Evolutionary conservation across 2,888 invertebrate genomes (phyloP), one percentile per base, ranked within the genome.

Genomic region (Metalampra italica): DNA sequence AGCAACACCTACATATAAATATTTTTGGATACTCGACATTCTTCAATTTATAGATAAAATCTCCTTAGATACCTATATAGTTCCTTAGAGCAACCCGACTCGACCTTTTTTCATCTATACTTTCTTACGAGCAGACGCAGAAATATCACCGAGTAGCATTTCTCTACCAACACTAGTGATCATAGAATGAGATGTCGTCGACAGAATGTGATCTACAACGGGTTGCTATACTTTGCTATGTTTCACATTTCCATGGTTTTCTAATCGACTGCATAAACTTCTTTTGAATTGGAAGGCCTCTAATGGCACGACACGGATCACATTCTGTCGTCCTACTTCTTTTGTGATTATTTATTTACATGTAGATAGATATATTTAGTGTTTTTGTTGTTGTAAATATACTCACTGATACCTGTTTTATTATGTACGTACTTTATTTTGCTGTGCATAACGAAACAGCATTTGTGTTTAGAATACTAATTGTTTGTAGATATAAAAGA

Each of bases 381-480:
- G n/a, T 29, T 42, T 39, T 4, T 39, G 12, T 39, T 9, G 14
- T 13, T 42, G 29, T 42, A 42, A n/a, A 42, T 42, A 29, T 11
- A 13, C 14, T 4, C 8, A 22, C 29, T 29, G n/a, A n/a, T 41
- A 42, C n/a, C 8, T 9, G 29, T 30, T 42, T 12, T 30, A 42
- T 13, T 42, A 22, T 42, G 9, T 42, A 41, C 9, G n/a, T 42
- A 13, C 29, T 29, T 29, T 41, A 11, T 41, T 58, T 60, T 56
- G 47, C 47, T 58, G 52, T 54, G 62, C 59, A 62, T 68, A 66
- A 60, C 55, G 56, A 45, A 60, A 49, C 50, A 54, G 62, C 63
- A 61, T 64, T 62, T 57, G 54, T 53, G 48, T 59, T 55, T 56
- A 51, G 55, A 52, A 49, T 59, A 49, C 55, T 53, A 48, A 45